Conservation (phyloP, 1,140 invertebrate species). For the Pollicipes pollicipes region DNA sequence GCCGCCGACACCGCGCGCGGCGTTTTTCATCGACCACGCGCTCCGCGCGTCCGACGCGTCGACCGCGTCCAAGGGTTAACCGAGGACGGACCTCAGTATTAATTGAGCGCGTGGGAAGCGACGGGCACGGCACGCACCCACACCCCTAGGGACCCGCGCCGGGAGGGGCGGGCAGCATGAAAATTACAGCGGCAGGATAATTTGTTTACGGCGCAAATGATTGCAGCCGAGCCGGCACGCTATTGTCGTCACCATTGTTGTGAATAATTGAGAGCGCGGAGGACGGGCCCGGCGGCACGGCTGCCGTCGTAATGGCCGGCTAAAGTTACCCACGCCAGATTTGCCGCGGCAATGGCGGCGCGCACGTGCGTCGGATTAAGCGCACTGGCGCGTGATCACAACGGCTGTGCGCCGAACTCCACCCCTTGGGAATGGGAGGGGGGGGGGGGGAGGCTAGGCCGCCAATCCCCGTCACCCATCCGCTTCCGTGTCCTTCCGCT, state of each 20-base stretch:
- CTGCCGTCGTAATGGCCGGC: neutral
- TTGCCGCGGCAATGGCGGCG: too few species aligned
- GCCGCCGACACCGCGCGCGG: neutral
- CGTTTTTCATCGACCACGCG: neutral
- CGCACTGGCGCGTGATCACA: too few species aligned
- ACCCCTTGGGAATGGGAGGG: too few species aligned
- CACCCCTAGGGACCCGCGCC: too few species aligned
- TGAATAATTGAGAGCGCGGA: neutral
- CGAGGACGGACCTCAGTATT: neutral
- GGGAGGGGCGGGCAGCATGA: neutral
- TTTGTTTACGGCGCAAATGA: conserved; percentile 1
- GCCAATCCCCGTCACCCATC: too few species aligned
- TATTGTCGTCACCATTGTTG: too few species aligned
- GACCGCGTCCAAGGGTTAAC: neutral
- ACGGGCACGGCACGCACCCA: neutral
- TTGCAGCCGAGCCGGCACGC: neutral
- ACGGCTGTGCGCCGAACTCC: too few species aligned
- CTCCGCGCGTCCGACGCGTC: neutral
- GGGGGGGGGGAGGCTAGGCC: too few species aligned
- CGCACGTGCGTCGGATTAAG: neutral
- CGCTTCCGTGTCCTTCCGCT: too few species aligned
- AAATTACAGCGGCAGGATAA: neutral
- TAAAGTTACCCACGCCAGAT: neutral
- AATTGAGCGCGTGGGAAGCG: neutral
- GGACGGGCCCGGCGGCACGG: neutral